Conservation (phyloP, 2,797 vertebrate genomes). For the Myotis vivesi region DNA sequence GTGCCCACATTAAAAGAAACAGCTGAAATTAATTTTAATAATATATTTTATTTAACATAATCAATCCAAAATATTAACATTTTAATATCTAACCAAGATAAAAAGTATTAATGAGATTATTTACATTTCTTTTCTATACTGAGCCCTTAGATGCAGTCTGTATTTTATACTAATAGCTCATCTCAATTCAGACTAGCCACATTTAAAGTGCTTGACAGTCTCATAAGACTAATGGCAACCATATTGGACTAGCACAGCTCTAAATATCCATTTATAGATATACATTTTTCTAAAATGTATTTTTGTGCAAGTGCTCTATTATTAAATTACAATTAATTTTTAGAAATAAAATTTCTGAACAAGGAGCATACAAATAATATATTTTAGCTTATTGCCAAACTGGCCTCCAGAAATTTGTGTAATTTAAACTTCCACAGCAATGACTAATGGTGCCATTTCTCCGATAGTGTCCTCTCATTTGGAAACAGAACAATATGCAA, state of each 20-base stretch:
- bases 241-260: neutral
- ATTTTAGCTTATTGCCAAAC: neutral
- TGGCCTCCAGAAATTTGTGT: neutral
- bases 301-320: neutral
- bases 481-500: neutral
- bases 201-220: neutral
- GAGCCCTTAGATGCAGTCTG: neutral
- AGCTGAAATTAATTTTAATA: neutral
- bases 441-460: neutral
- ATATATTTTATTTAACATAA: neutral
- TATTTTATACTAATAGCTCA: neutral
- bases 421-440: neutral
- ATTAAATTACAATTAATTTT: neutral
- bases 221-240: neutral
- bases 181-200: neutral
- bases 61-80: neutral
- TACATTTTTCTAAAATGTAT: neutral
- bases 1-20: neutral
- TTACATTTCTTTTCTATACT: neutral
- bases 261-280: neutral
- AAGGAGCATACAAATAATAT: neutral
- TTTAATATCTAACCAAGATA: neutral
- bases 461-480: neutral
- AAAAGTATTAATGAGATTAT: neutral
- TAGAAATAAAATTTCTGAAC: neutral